These are phyloP conservation scores for Urocitellus parryii DNA, from an alignment of 2,113 vertebrate species.

Conservation along the genomic window DNA sequence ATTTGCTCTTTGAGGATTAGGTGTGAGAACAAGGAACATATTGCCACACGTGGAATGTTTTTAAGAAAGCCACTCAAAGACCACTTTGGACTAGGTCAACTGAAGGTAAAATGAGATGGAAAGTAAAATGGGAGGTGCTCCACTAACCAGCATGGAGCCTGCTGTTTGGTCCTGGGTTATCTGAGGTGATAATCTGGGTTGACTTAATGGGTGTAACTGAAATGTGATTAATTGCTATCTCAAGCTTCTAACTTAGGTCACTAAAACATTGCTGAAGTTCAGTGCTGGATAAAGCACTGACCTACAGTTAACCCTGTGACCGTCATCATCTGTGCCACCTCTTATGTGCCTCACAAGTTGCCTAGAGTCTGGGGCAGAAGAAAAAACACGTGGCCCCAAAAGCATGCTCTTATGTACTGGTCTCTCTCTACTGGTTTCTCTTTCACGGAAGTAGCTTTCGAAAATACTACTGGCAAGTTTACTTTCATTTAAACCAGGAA, in stretches of 20 bases:
- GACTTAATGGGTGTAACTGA: background rate
- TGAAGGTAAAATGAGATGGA: background rate
- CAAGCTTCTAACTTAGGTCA: background rate
- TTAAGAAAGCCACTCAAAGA: background rate
- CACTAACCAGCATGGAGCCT: background rate
- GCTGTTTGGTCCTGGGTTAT: background rate
- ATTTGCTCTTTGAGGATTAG: background rate
- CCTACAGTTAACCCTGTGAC: background rate
- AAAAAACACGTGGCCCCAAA: background rate
- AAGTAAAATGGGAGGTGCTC: background rate
- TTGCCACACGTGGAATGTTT: background rate
- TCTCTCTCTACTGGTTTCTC: background rate
- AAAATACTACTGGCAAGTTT: background rate
- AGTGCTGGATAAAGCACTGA: background rate
- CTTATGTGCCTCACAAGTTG: background rate
- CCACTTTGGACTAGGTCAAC: background rate
- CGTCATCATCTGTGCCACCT: background rate
- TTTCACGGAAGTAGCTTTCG: background rate
- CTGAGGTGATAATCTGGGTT: background rate
- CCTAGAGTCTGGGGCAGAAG: background rate
- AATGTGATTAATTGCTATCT: background rate
- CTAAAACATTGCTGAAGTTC: background rate
- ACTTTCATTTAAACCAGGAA: background rate
- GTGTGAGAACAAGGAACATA: background rate
- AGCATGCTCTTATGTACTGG: background rate